Evolutionary conservation across 2,113 vertebrate species (phyloP).

Genomic region (Silurus asotus): DNA sequence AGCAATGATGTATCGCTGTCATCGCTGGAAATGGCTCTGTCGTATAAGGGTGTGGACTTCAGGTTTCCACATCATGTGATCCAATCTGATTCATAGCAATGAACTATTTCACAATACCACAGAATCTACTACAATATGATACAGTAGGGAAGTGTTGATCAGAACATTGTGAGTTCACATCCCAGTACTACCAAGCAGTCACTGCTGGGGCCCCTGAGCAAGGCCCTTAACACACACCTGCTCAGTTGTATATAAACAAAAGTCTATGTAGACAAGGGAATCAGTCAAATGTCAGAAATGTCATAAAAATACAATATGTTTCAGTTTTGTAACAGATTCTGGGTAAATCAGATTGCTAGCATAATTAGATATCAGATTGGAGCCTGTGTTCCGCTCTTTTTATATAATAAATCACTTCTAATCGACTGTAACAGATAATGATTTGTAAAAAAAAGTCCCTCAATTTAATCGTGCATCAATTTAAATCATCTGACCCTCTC

Average conservation of each 20-base stretch:
- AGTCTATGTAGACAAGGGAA: too few relatives aligned
- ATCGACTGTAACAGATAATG: not conserved
- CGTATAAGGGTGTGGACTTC: not conserved
- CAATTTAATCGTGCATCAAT: not conserved
- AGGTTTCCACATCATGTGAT: not conserved
- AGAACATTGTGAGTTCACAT: too few relatives aligned
- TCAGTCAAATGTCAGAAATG: too few relatives aligned
- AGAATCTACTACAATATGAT: not conserved
- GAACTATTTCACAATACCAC: not conserved
- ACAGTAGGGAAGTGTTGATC: too few relatives aligned
- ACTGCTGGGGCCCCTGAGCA: too few relatives aligned
- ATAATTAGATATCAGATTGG: not conserved
- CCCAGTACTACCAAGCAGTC: too few relatives aligned
- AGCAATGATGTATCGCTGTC: too few relatives aligned
- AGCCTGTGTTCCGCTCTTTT: not conserved
- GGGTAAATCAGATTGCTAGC: not conserved
- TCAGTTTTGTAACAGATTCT: not conserved
- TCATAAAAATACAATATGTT: not conserved
- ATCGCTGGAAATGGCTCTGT: too few relatives aligned
- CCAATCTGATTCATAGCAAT: not conserved
- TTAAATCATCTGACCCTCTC: not conserved
- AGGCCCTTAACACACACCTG: too few relatives aligned
- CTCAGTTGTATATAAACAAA: too few relatives aligned
- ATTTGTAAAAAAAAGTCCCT: not conserved
- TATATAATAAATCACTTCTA: not conserved